Evolutionary conservation across 35 echinoderm and acorn worm genomes (phyloP).

Genomic region (Strongylocentrotus purpuratus): DNA sequence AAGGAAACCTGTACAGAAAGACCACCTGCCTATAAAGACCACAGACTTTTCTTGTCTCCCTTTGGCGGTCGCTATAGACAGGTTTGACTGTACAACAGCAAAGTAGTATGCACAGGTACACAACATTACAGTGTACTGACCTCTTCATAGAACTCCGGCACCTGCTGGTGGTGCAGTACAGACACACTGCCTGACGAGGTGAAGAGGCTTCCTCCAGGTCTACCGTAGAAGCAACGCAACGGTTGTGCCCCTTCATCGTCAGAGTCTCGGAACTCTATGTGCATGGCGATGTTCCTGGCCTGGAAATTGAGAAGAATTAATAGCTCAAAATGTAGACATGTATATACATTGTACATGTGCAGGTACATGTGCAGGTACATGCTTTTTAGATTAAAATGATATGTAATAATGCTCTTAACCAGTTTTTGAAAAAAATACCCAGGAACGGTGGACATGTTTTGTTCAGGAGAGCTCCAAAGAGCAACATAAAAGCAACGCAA

Average conservation of each 20-base stretch:
- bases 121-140: neutral
- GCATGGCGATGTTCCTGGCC: conserved; percentile 89
- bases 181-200: conserved; percentile 68
- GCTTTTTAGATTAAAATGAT: too few relatives aligned
- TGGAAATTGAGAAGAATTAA: conserved; percentile 35
- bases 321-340: neutral
- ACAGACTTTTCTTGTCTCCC: too few relatives aligned
- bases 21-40: too few relatives aligned
- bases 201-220: conserved; percentile 74
- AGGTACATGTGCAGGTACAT: too few relatives aligned
- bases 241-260: conserved; percentile 90
- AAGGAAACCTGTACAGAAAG: too few relatives aligned
- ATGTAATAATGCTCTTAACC: too few relatives aligned
- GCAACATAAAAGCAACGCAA: conserved; percentile 78
- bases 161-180: conserved; percentile 87
- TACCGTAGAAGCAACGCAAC: conserved; percentile 79
- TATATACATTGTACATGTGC: too few relatives aligned
- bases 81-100: too few relatives aligned
- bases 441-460: too few relatives aligned
- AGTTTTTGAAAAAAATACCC: too few relatives aligned
- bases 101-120: too few relatives aligned
- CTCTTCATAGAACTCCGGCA: conserved; percentile 97
- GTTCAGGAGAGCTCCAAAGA: conserved; percentile 34
- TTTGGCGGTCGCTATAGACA: too few relatives aligned
- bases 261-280: conserved; percentile 87